Percentiles rank a stretch among this genome's conserved stretches.
Evolutionary conservation across 2,888 invertebrate species (phyloP).

Genomic region (Aleiodes testaceus): DNA sequence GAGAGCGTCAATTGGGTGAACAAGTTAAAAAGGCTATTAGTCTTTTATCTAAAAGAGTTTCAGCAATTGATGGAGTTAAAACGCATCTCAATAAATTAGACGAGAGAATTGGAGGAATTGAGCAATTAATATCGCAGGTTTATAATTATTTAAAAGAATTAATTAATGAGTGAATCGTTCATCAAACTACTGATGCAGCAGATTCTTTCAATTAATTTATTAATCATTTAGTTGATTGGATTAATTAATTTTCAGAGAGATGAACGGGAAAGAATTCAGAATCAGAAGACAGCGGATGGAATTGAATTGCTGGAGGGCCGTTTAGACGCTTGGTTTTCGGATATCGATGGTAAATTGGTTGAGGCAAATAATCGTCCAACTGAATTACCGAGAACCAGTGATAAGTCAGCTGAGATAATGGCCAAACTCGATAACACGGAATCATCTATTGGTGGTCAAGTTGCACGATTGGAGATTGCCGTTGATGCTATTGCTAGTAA

Average conservation of each 20-base stretch:
- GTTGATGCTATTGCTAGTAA: slow-evolving; percentile 53
- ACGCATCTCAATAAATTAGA: slow-evolving; percentile 83
- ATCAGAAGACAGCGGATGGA: slow-evolving; percentile 78
- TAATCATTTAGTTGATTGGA: neutral
- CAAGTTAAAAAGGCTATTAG: slow-evolving; percentile 83
- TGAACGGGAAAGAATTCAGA: slow-evolving; percentile 78
- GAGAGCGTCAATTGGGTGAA: slow-evolving; percentile 86
- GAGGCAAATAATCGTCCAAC: slow-evolving; percentile 64
- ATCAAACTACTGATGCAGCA: neutral
- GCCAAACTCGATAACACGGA: slow-evolving; percentile 60
- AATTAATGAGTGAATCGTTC: neutral
- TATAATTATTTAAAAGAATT: slow-evolving; percentile 47
- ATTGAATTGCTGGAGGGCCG: slow-evolving; percentile 75
- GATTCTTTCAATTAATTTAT: no score
- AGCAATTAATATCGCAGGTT: slow-evolving; percentile 83
- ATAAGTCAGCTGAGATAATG: slow-evolving; percentile 54
- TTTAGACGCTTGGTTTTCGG: slow-evolving; percentile 72
- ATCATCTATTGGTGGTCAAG: slow-evolving; percentile 53
- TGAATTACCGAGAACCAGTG: slow-evolving; percentile 37
- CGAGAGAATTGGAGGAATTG: slow-evolving; percentile 81
- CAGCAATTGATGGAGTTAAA: slow-evolving; percentile 77
- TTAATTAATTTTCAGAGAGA: slow-evolving; percentile 75
- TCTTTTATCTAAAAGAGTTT: slow-evolving; percentile 80
- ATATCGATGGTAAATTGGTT: slow-evolving; percentile 72
- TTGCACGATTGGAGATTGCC: slow-evolving; percentile 57